phyloP scores from a whole-genome alignment of 2,113 vertebrate species.

The Chlorocebus sabaeus region DNA sequence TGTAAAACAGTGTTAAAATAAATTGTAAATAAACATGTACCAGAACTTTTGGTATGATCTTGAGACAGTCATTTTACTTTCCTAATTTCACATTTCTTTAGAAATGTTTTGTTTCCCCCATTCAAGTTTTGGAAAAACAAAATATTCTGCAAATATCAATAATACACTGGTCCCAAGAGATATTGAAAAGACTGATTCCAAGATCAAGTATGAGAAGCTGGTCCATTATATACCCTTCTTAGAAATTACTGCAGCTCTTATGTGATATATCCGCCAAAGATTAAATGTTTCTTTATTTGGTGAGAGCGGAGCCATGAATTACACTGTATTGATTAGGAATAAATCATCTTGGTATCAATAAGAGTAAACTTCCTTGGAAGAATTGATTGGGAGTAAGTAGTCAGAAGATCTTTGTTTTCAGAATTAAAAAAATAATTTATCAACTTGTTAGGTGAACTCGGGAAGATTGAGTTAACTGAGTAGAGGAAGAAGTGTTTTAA shows the following conservation, averaged over 20 bases:
- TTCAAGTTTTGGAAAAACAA: background rate
- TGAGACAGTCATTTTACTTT: background rate
- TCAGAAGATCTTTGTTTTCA: background rate
- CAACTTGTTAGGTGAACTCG: background rate
- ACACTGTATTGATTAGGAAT: background rate
- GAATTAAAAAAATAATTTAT: background rate
- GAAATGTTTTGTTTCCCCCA: background rate
- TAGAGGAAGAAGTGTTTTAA: background rate
- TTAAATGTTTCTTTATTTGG: background rate
- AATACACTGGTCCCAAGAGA: background rate
- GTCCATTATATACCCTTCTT: background rate
- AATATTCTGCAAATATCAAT: background rate
- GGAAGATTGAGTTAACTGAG: background rate
- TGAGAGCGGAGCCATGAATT: background rate
- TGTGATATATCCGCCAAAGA: background rate
- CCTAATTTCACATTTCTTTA: background rate
- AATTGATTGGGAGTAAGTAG: background rate
- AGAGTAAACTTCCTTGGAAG: background rate
- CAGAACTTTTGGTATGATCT: background rate
- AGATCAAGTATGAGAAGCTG: background rate
- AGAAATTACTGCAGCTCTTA: background rate
- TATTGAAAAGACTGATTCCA: background rate
- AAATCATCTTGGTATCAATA: background rate
- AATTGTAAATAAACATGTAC: background rate
- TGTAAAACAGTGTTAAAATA: background rate